Evolutionary conservation across 2,888 invertebrate genomes (phyloP), one percentile per base, ranked within the genome.

Genomic region (Eudasyphora cyanicolor): DNA sequence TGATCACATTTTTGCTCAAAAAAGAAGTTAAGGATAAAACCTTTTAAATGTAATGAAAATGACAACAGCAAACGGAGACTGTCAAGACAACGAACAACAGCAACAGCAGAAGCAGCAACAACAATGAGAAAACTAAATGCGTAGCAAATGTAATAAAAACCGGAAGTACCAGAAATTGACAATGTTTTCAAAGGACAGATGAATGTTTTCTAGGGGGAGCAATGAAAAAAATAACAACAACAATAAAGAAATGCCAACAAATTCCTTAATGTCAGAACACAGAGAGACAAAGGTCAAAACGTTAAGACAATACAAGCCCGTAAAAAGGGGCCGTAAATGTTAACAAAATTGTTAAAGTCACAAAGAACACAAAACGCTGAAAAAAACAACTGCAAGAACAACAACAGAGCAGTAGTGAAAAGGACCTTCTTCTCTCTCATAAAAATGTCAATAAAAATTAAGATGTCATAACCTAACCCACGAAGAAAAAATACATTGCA

Each of bases 281-380:
- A 6, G 67, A 42, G 27, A 57, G 60, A 62, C 38, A 82, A 75
- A 74, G 51, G 70, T 75, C 54, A 57, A 77, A 57, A 67, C 32
- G 60, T 45, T 19, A 64, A 70, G 42, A 14, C 60, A 27, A 62
- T 19, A 14, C 29, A 12, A 35, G 38, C 12, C 14, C 42, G 45
- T 70, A 62, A 78, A 82, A 60, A 74, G 51, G 27, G 62, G 27
- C 75, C 75, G 57, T 78, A 71, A 82, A 82, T 74, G 67, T 79
- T 76, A 76, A 82, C 76, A 57, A 79, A 76, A 74, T 73, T 76
- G 49, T 82, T 19, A 76, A 79, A 73, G 76, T 79, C 76, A 70
- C 51, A 51, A 21, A 24, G 27, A 57, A 57, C 24, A 27, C 7
- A 57, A 2, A 57, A 24, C 24, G 6, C 49, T 17, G n/a, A 5